A percentile compares a stretch with the other conserved stretches of the same genome.
phyloP scores from a whole-genome alignment of 2,113 vertebrate species.

The Syngnathus typhle region DNA sequence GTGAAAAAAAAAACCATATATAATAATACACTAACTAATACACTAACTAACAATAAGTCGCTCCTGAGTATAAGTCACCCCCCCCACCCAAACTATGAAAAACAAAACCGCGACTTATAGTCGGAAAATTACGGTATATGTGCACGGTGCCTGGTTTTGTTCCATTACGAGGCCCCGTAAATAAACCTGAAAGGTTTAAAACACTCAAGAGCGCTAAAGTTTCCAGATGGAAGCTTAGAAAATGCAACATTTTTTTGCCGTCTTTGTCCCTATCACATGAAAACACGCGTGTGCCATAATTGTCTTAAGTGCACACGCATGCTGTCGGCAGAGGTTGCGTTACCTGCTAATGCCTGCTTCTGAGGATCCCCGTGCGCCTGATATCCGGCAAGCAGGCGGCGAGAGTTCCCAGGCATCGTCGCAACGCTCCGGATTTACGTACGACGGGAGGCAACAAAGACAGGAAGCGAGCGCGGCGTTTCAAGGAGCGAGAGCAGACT shows the following conservation, averaged over 20 bases:
- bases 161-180: constrained; percentile 23
- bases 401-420: constrained; percentile 48
- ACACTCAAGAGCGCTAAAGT: constrained; percentile 26
- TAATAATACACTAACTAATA: too few species aligned
- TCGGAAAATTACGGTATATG: too few species aligned
- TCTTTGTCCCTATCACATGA: constrained; percentile 17
- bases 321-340: constrained; percentile 55
- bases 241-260: constrained; percentile 11
- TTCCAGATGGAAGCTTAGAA: constrained; percentile 22
- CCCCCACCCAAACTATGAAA: too few species aligned
- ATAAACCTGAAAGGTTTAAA: constrained; percentile 41
- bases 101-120: too few species aligned
- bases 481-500: constrained; percentile 56
- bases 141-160: constrained; percentile 13
- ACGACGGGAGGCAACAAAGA: constrained; percentile 47
- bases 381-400: constrained; percentile 45
- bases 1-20: too few species aligned
- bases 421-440: constrained; percentile 37
- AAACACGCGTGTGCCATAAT: constrained; percentile 35
- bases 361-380: constrained; percentile 39
- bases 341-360: constrained; percentile 51
- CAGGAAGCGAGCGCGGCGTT: constrained; percentile 56
- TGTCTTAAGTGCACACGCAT: constrained; percentile 59
- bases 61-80: too few species aligned
- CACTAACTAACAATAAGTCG: too few species aligned